Percentiles rank a stretch among this genome's conserved stretches.
Conservation (phyloP, 2,113 vertebrate species). For the Alligator mississippiensis region DNA sequence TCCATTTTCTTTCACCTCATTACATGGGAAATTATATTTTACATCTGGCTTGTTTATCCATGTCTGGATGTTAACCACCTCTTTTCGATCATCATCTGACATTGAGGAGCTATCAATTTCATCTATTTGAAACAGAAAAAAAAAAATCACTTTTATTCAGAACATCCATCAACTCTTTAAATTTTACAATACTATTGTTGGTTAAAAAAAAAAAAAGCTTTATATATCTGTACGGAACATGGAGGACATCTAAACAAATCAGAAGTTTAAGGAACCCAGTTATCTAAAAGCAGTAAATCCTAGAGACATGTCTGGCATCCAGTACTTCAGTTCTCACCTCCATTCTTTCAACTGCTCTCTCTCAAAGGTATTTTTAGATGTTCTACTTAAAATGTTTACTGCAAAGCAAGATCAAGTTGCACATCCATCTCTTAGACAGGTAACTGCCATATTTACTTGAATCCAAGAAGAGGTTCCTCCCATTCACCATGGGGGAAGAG, state of each 20-base stretch:
- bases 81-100: conserved; percentile 97
- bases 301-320: not conserved
- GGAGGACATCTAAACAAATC: not conserved
- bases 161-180: not conserved
- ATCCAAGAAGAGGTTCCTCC: too few relatives aligned
- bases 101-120: conserved; percentile 98
- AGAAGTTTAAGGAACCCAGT: not conserved
- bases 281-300: not conserved
- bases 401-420: not conserved
- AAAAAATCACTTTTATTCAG: not conserved
- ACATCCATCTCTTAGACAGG: not conserved
- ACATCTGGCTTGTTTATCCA: conserved; percentile 98
- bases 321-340: not conserved
- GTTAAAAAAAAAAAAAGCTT: not conserved
- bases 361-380: not conserved
- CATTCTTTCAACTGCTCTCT: not conserved
- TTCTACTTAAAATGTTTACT: not conserved
- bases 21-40: conserved; percentile 95
- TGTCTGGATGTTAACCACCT: conserved; percentile 96
- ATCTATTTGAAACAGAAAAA: conserved; percentile 79
- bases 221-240: not conserved
- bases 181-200: not conserved
- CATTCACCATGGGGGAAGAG: too few relatives aligned
- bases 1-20: conserved; percentile 97
- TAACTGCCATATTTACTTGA: too few relatives aligned